A percentile compares a stretch with the other conserved stretches of the same genome.
These are phyloP conservation scores for Chanos chanos DNA, from an alignment of 2,797 vertebrate species.

Conservation along the genomic window DNA sequence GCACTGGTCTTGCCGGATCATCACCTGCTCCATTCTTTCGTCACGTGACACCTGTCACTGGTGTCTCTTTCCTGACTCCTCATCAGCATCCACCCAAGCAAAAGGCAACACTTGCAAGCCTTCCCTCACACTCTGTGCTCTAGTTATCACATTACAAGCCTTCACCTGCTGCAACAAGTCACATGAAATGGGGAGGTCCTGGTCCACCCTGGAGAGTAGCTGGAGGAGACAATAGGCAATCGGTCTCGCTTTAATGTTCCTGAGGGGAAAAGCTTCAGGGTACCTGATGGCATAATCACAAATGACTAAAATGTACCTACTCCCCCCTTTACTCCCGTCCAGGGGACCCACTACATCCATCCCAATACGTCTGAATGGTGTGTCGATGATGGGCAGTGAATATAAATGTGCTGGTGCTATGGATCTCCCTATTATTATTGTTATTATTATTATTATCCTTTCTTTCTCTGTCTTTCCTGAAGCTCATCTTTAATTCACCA, in stretches of 20 bases:
- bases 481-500: too few species aligned
- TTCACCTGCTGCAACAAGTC: not conserved
- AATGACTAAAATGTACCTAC: slow-evolving; percentile 9
- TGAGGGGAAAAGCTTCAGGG: too few species aligned
- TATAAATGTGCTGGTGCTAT: not conserved
- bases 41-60: too few species aligned
- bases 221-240: too few species aligned
- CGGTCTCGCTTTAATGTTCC: too few species aligned
- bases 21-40: too few species aligned
- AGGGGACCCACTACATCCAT: slow-evolving; percentile 29
- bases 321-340: slow-evolving; percentile 1
- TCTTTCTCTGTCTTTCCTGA: too few species aligned
- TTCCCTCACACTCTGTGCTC: not conserved
- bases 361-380: slow-evolving; percentile 6
- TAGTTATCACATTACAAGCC: not conserved
- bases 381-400: slow-evolving; percentile 1
- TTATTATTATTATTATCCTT: too few species aligned
- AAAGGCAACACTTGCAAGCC: slow-evolving; percentile 6
- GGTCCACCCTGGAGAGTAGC: too few species aligned
- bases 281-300: slow-evolving; percentile 18
- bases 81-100: too few species aligned
- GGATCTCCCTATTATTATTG: slow-evolving; percentile 7
- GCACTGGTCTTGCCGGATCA: too few species aligned
- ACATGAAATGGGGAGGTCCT: slow-evolving; percentile 3
- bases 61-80: not conserved